Percentiles rank a stretch among this genome's conserved stretches.
phyloP scores from a whole-genome alignment of 1,140 invertebrate genomes.

The Dendrolimus kikuchii region DNA sequence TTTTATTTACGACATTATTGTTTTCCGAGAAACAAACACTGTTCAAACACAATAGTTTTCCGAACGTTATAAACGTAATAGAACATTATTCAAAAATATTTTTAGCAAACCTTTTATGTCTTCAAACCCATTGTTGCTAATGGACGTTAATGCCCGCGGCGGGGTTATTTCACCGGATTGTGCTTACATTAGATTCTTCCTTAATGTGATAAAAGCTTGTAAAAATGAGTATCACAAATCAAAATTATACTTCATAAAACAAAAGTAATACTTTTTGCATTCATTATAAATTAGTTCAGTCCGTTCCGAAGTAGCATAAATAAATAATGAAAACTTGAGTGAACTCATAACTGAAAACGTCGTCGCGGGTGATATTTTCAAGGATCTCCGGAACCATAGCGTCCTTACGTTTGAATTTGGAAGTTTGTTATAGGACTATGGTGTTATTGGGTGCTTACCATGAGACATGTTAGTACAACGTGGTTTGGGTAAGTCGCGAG shows the following conservation, averaged over 20 bases:
- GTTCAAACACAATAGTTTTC: no score
- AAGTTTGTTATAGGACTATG: constrained; percentile 17
- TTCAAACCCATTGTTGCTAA: constrained; percentile 23
- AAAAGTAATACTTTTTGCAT: constrained; percentile 5
- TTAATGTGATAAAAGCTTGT: no score
- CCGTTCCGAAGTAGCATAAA: constrained; percentile 27
- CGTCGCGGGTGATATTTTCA: not conserved
- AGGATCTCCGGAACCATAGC: not conserved
- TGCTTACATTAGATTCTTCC: constrained; percentile 5
- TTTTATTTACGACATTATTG: no score
- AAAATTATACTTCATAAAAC: not conserved
- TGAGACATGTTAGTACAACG: constrained; percentile 46
- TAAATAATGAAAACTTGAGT: constrained; percentile 40
- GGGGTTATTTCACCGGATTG: constrained; percentile 5
- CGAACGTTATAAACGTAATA: no score
- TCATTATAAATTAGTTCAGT: constrained; percentile 18
- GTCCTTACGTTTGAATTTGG: constrained; percentile 1
- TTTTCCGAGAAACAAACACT: no score
- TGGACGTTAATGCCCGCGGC: constrained; percentile 12
- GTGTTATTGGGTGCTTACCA: constrained; percentile 48
- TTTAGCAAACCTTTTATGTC: constrained; percentile 11
- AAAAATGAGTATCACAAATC: no score
- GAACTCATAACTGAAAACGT: constrained; percentile 47
- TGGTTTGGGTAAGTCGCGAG: constrained; percentile 34
- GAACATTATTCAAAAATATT: not conserved